Base-by-base conservation (phyloP, 2,797 vertebrate species). In the Heterohyrax brucei region DNA sequence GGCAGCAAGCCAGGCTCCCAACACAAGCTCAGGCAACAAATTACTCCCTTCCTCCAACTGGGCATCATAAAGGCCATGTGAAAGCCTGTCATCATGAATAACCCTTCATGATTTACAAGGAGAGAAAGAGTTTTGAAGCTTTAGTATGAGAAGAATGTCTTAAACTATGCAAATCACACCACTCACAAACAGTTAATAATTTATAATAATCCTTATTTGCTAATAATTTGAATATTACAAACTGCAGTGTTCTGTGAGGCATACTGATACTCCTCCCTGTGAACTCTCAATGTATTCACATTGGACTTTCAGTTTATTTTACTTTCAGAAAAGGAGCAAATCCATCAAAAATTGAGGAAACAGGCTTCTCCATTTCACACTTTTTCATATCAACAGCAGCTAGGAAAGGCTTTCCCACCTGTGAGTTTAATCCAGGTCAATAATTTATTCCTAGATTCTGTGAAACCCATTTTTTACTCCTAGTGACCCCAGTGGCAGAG, bases 141-240 rank as follows among this genome's bases (percentile, higher is more conserved):
- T 50, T 66, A 86, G 72, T 92, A 64, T 81, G 76, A 91, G 95
- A 92, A 93, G 56, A 56, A 80, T 85, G 77, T 59, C 92, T 94
- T 93, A 72, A 94, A 96, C 97, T 89, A 97, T 94, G 96, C 59
- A 96, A 97, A 96, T 95, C 3, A 59, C 77, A 75, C 79, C 77
- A 93, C 89, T 97, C 70, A 87, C 94, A 95, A 97, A 95, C 44
- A 95, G 94, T 97, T 96, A 97, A 97, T 96, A 97, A 96, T 97
- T 97, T 97, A 97, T 97, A 83, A 92, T 95, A 78, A 97, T 85
- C 88, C 64, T 89, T 97, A 97, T 97, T 97, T 98, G 96, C 88
- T 81, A 95, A 96, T 96, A 66, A 95, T 94, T 96, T 96, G 83
- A 98, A 96, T 95, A 92, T 90, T 95, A 93, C 59, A 92, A 89